Evolutionary conservation across 2,888 invertebrate genomes (phyloP).

Genomic region (Acheta domesticus): DNA sequence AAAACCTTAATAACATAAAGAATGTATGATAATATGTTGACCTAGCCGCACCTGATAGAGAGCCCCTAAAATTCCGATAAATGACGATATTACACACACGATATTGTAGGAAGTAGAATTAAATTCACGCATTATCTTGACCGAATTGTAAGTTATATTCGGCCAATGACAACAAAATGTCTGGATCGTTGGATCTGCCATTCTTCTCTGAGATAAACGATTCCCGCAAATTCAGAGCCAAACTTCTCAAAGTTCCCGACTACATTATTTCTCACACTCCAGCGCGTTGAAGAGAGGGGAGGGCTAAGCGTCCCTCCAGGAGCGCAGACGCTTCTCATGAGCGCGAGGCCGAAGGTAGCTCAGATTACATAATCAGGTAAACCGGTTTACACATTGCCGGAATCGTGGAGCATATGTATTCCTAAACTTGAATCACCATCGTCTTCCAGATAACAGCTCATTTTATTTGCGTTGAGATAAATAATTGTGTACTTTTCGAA

Average conservation of each 20-base stretch:
- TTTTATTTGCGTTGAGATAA: no score
- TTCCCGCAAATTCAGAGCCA: neutral
- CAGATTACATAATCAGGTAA: no score
- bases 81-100: conserved; percentile 69
- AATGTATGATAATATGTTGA: neutral
- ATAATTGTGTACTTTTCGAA: no score
- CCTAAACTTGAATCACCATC: no score
- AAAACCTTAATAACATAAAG: neutral
- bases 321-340: no score
- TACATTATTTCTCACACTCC: neutral
- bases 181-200: conserved; percentile 83
- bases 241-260: neutral
- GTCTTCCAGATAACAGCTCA: no score
- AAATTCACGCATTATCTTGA: conserved; percentile 67
- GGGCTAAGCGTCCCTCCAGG: no score
- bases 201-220: conserved; percentile 41
- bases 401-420: no score
- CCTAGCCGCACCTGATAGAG: conserved; percentile 63
- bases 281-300: no score
- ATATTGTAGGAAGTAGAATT: conserved; percentile 70
- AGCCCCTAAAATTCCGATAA: conserved; percentile 70
- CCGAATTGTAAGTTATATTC: conserved; percentile 61
- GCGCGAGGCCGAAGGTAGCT: no score
- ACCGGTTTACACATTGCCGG: no score
- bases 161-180: conserved; percentile 75